Base-by-base conservation (phyloP, 2,888 invertebrate species). In the Brachyptera risi region DNA sequence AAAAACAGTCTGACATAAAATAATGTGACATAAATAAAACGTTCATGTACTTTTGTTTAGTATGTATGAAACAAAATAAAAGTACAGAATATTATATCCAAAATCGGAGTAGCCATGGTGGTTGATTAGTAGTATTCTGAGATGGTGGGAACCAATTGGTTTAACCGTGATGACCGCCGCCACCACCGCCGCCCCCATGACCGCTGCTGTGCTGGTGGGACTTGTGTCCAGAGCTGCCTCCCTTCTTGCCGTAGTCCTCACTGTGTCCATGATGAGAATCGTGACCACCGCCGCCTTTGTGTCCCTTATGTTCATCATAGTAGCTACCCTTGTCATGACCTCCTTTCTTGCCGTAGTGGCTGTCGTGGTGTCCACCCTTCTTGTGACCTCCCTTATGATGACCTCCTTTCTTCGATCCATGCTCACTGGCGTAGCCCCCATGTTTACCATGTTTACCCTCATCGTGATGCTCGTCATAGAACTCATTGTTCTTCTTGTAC, bases 401-500 rank as follows among this genome's bases (percentile, higher is more conserved):
- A 4, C 88, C 88, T 61, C 91, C 92, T 76, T 91, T 88, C 75
- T 90, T 88, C 75, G 88, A 86, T 23, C 86, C 88, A 68, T 89
- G 87, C 70, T 86, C 87, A 71, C 90, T 87, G 73, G 84, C 86
- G 35, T 83, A 87, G n/a, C 71, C 72, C 64, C 90, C 91, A 71
- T 91, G 88, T 70, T 90, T 89, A 71, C 88, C 88, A 73, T 90
- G 88, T 68, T 88, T 88, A 0, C 87, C 90, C 44, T 85, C 85
- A 69, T 89, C 89, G 68, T 91, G 90, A 69, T 90, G 86, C 75
- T 91, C 91, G 68, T 92, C 91, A 74, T 86, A 90, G 83, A 89
- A 91, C 71, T 90, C 86, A 71, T 92, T 91, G 70, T 91, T 87
- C 74, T 92, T 92, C 73, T 90, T 89, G 75, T 84, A 90, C 75